Percentiles rank a stretch among this genome's conserved stretches.
Evolutionary conservation across 35 echinoderm and acorn worm genomes (phyloP).

Genomic region (Holothuria glaberrima): DNA sequence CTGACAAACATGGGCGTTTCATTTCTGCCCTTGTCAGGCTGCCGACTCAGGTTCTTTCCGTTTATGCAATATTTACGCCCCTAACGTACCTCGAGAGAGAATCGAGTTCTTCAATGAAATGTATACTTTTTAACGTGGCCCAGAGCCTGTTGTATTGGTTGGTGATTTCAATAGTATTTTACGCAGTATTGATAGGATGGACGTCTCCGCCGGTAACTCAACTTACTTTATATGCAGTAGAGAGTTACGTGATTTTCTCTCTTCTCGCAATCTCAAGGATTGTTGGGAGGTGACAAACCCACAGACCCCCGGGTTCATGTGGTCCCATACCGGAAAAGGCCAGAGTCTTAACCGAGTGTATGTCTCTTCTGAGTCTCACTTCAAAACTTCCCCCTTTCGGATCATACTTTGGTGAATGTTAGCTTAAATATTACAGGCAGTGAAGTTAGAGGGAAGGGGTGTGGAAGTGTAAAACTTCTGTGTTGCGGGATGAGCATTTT

Average conservation of each 20-base stretch:
- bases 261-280: neutral
- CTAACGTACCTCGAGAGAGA: neutral
- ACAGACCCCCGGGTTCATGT: neutral
- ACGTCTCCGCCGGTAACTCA: neutral
- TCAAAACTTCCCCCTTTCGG: neutral
- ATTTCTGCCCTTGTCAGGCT: slow-evolving; percentile 18
- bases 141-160: slow-evolving; percentile 22
- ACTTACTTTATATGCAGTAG: slow-evolving; percentile 21
- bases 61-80: slow-evolving; percentile 60
- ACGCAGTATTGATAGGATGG: neutral
- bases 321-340: neutral
- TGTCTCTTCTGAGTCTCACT: neutral
- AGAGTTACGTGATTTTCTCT: neutral
- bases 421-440: neutral
- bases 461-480: neutral
- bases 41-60: slow-evolving; percentile 18
- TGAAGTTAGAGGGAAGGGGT: too few species aligned
- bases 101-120: slow-evolving; percentile 18
- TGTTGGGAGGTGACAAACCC: neutral
- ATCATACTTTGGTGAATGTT: neutral
- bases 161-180: slow-evolving; percentile 60
- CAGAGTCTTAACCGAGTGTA: slow-evolving; percentile 33
- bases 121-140: neutral
- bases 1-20: slow-evolving; percentile 24
- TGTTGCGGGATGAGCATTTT: neutral